Conservation (phyloP, 2,797 vertebrate genomes). For the Arrhamphus sclerolepis region DNA sequence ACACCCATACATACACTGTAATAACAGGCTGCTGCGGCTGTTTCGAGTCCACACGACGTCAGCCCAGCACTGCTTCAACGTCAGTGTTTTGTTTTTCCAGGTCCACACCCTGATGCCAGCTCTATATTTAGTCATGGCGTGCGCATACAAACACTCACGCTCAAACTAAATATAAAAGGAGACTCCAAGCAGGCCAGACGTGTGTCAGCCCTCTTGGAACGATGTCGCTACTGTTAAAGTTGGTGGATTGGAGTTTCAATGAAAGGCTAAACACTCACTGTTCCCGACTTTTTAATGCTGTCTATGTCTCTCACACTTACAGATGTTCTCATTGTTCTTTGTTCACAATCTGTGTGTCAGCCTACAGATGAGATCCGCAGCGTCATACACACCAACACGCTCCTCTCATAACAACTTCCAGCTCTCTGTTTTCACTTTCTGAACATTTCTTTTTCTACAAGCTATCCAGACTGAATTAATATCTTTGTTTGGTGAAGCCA, state of each 20-base stretch:
- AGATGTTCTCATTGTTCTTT: conserved; percentile 37
- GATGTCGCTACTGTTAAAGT: conserved; percentile 35
- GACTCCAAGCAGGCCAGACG: conserved; percentile 72
- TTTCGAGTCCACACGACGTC: conserved; percentile 71
- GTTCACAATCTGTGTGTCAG: conserved; percentile 11
- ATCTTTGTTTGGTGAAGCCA: conserved; percentile 56
- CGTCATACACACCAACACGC: conserved; percentile 21
- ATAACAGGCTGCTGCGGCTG: conserved; percentile 72
- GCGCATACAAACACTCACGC: conserved; percentile 33
- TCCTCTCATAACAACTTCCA: conserved; percentile 21
- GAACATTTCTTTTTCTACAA: conserved; percentile 12
- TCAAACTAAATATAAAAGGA: conserved; percentile 62
- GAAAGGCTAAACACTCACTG: conserved; percentile 42
- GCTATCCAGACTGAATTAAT: conserved; percentile 51
- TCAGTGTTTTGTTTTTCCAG: conserved; percentile 84
- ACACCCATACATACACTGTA: conserved; percentile 53
- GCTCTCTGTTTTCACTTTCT: conserved; percentile 23
- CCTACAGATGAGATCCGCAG: conserved; percentile 2
- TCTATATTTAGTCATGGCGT: conserved; percentile 74
- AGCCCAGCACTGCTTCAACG: conserved; percentile 68
- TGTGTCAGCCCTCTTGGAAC: conserved; percentile 75
- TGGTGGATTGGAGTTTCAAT: conserved; percentile 27
- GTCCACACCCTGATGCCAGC: conserved; percentile 81
- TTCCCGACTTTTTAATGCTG: conserved; percentile 24
- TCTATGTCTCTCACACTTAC: conserved; percentile 10